Percentiles rank a stretch among this genome's conserved stretches.
Conservation (phyloP, 23 tunicate species). For the Styela clava region DNA sequence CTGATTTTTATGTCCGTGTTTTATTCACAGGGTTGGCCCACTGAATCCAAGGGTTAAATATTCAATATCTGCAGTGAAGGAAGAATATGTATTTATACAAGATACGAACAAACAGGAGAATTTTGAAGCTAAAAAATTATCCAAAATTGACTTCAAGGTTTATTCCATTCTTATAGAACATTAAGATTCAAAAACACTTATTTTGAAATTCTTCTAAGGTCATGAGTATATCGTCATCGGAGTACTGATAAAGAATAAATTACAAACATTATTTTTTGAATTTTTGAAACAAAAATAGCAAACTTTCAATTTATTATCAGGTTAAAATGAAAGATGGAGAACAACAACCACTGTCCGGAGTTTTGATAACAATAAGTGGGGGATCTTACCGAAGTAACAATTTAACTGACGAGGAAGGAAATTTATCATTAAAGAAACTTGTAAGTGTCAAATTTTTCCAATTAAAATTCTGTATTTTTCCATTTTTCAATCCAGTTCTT, state of each 20-base stretch:
- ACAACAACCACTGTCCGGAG: constrained; percentile 50
- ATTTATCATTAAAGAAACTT: constrained; percentile 40
- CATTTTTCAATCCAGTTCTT: no score
- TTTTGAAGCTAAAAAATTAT: constrained; percentile 69
- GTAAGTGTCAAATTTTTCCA: no score
- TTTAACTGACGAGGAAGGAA: constrained; percentile 58
- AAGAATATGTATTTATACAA: constrained; percentile 60
- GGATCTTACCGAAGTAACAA: constrained; percentile 74
- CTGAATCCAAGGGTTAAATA: constrained; percentile 55
- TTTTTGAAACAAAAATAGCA: no score
- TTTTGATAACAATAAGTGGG: constrained; percentile 75
- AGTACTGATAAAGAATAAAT: no score
- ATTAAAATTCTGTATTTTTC: no score
- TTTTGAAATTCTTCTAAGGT: background rate
- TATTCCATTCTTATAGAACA: constrained; percentile 6
- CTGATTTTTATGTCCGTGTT: no score
- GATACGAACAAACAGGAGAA: constrained; percentile 36
- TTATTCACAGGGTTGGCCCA: constrained; percentile 85
- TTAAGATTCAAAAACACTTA: background rate
- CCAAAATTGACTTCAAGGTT: constrained; percentile 72
- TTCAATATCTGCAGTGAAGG: constrained; percentile 43
- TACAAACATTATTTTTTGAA: no score
- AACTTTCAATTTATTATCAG: constrained; percentile 11
- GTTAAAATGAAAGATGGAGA: constrained; percentile 28
- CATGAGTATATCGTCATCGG: no score